Evolutionary conservation across 2,888 invertebrate species (phyloP), one percentile per base, ranked within the genome.

Genomic region (Amphiduros pacificus): DNA sequence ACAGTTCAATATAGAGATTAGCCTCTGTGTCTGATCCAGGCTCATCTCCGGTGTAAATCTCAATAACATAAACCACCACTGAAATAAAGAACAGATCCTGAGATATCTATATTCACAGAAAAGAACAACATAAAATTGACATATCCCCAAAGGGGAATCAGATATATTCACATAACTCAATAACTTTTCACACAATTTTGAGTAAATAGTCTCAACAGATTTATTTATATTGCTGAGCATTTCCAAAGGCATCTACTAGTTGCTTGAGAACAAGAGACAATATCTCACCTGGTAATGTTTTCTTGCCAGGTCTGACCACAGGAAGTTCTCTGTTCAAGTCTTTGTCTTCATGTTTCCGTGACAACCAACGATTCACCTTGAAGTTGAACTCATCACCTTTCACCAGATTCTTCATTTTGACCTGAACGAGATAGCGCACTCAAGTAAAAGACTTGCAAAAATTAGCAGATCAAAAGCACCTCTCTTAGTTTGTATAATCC

Each of bases 291-390:
- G 78, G 76, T 49, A 78, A 64, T 28, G 67, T 66, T 41, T 73
- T 0, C 60, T 74, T 64, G 9, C 74, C 76, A 14, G 71, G 72
- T 53, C 69, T 63, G n/a, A 72, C 66, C 1, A 73, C 77, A 24
- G 80, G 76, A 36, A 77, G 62, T 65, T 80, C 80, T 54, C 78
- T 65, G 73, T 76, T 74, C 41, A 76, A 71, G 48, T 78, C 77
- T 14, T 63, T 55, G 56, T 80, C 78, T 26, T 76, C 77, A n/a
- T 76, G 63, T n/a, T 68, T 61, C 24, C 74, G 60, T 6, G 77
- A 77, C 65, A 80, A 56, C 78, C 78, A 78, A 26, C 75, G 71
- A 44, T 70, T 64, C 20, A 71, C 71, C 32, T 70, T 66, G 65
- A 76, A 74, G n/a, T 61, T 61, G 20, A 73, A 62, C 22, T 65